Evolutionary conservation across 2,797 vertebrate species (phyloP).

Genomic region (Xenopus petersii): DNA sequence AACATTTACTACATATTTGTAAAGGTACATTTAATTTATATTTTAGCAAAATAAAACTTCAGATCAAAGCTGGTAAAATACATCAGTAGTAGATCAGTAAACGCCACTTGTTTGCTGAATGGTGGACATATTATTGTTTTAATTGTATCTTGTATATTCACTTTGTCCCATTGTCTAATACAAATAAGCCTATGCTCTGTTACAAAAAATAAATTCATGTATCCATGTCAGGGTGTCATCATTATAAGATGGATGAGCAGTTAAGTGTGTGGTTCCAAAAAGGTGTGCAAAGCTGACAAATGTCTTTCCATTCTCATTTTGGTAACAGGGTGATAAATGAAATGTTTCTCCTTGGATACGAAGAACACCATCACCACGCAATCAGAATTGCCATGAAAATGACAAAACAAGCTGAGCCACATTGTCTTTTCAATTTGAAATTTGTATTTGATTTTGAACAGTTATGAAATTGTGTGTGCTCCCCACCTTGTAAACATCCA

Average conservation of each 20-base stretch:
- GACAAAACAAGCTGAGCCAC: conserved; percentile 43
- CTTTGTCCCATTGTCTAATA: conserved; percentile 59
- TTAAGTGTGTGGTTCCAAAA: conserved; percentile 57
- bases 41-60: conserved; percentile 80
- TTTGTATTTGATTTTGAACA: conserved; percentile 62
- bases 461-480: conserved; percentile 63
- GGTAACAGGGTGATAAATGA: conserved; percentile 59
- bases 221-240: conserved; percentile 60
- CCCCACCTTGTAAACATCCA: conserved; percentile 81
- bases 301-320: conserved; percentile 56
- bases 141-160: conserved; percentile 61
- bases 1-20: conserved; percentile 71
- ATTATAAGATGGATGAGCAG: conserved; percentile 65
- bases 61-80: conserved; percentile 73
- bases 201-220: conserved; percentile 65
- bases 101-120: conserved; percentile 56
- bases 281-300: conserved; percentile 57
- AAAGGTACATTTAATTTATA: conserved; percentile 77
- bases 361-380: conserved; percentile 39
- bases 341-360: conserved; percentile 61
- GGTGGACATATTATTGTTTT: conserved; percentile 47
- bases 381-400: conserved; percentile 51
- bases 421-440: conserved; percentile 36
- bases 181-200: conserved; percentile 62
- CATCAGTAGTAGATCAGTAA: conserved; percentile 78